A percentile compares a stretch with the other conserved stretches of the same genome.
Evolutionary conservation across 2,113 vertebrate species (phyloP).

Genomic region (Elaphurus davidianus): DNA sequence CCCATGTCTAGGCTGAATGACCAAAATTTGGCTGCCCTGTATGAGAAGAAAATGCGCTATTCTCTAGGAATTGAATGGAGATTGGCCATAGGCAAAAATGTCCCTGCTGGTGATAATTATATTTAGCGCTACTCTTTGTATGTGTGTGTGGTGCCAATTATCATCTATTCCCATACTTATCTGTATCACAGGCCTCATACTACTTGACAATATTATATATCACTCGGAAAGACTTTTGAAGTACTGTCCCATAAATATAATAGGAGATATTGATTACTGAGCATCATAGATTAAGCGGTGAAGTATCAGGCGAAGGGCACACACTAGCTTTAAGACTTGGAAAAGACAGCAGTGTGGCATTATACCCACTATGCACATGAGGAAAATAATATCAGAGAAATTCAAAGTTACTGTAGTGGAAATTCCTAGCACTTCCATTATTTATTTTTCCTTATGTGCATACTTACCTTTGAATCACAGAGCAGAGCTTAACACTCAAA

Average conservation of each 20-base stretch:
- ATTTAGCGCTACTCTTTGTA: background rate
- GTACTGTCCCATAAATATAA: background rate
- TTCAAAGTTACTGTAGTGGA: background rate
- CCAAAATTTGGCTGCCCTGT: background rate
- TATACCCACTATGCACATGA: background rate
- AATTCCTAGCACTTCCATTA: background rate
- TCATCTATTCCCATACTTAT: background rate
- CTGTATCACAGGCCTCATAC: background rate
- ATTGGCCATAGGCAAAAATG: background rate
- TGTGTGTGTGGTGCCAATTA: background rate
- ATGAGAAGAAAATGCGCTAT: background rate
- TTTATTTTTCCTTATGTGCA: background rate
- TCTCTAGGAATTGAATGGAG: background rate
- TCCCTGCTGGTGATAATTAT: background rate
- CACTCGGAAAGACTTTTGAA: background rate
- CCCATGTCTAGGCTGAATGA: background rate
- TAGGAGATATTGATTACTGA: background rate
- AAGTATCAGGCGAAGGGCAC: background rate
- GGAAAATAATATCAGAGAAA: background rate
- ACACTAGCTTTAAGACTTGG: background rate
- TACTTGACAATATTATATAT: background rate
- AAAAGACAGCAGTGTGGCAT: background rate
- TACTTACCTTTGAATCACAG: background rate
- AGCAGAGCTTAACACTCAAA: background rate
- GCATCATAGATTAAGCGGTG: background rate